phyloP scores from a whole-genome alignment of 2,113 vertebrate genomes.

The Piprites chloris region DNA sequence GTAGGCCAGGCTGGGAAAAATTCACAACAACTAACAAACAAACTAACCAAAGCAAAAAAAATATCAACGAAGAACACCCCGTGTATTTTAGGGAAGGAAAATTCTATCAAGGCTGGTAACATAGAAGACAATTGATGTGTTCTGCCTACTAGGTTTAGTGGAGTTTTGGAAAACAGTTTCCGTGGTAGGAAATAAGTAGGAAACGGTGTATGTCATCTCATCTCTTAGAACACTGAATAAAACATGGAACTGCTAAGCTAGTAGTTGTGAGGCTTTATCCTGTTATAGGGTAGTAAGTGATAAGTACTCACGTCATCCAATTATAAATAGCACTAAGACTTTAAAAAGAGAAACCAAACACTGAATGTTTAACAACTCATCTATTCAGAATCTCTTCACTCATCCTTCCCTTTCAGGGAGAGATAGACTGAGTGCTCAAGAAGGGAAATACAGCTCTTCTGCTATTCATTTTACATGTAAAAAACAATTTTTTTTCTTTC shows the following conservation, averaged over 20 bases:
- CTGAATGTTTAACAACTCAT: neutral
- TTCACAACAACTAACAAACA: neutral
- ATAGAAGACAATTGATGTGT: neutral
- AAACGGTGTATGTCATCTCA: neutral
- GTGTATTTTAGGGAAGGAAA: neutral
- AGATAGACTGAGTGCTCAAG: neutral
- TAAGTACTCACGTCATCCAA: neutral
- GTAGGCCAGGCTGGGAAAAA: constrained; percentile 59
- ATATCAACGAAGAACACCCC: neutral
- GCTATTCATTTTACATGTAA: neutral
- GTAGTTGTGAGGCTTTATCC: neutral
- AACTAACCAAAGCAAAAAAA: neutral
- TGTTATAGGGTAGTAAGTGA: neutral
- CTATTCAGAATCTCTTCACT: neutral
- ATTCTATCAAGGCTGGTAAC: neutral
- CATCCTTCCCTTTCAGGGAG: neutral
- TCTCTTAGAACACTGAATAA: neutral
- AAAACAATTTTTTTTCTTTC: neutral
- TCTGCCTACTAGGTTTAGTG: neutral
- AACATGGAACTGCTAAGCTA: neutral
- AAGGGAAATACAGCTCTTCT: neutral
- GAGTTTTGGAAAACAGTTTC: neutral
- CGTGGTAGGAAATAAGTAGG: neutral
- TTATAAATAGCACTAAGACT: neutral
- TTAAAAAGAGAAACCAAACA: neutral